Base-by-base conservation (phyloP, 2,113 vertebrate species). In the Oceanites oceanicus region DNA sequence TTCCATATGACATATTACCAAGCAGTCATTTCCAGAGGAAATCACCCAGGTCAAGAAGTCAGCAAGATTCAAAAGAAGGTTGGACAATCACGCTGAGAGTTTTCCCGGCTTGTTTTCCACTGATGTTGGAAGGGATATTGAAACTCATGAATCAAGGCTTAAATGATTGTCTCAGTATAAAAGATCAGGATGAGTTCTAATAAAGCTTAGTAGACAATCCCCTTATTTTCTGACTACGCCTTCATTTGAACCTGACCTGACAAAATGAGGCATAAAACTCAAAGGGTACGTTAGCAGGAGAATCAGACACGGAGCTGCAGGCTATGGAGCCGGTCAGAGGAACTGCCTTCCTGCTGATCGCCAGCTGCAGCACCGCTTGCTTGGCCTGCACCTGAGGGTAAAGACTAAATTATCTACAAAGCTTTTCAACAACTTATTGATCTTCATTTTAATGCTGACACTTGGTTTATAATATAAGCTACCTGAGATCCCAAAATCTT, bases 261-360 rank as follows among this genome's bases (percentile, higher is more conserved):
- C 61, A 18, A 50, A 87, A 86, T 83, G 44, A 32, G 72, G 75
- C 45, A 47, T 58, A 56, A 68, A 83, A 52, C 36, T 70, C 21
- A 3, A 42, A 47, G 36, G 45, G 36, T 26, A 30, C 3, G 1
- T 23, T 27, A 49, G 30, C 61, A 88, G 50, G 27, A 62, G 40
- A 20, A 12, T 50, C 29, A 16, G 72, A 52, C 59, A 63, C 0
- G 0, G 55, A 55, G 21, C 50, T 73, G 40, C 29, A 63, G 67
- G 63, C 44, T 71, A 4, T 0, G 1, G 52, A 44, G 59, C 15
- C 0, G 0, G 22, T 8, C 18, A 55, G n/a, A 55, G 49, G 52
- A 59, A 27, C n/a, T 42, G 72, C 76, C 15, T 55, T 49, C 32
- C 89, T 40, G 40, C 58, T 56, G 1, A 50, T 53, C 18, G 4